Evolutionary conservation across 2,113 vertebrate species (phyloP).

Genomic region (Takifugu bimaculatus): DNA sequence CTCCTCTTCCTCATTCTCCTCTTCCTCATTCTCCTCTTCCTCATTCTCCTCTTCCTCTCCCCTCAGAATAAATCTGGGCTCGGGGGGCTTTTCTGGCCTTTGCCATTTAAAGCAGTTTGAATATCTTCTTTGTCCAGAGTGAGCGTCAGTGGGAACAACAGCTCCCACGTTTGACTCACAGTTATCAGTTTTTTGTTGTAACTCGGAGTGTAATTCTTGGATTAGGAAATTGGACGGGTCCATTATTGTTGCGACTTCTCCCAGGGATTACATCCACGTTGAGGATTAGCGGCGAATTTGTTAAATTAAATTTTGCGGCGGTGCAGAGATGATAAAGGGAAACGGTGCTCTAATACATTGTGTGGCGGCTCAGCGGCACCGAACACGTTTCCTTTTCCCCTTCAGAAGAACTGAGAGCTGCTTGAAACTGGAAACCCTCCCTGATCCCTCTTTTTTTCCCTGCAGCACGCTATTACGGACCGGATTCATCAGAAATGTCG

Average conservation of each 20-base stretch:
- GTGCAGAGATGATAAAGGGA: conserved; percentile 38
- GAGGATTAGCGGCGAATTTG: conserved; percentile 49
- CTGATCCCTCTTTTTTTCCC: conserved; percentile 19
- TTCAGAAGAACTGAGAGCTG: conserved; percentile 17
- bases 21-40: too few species aligned
- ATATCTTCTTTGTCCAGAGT: conserved; percentile 7
- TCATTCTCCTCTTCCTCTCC: background rate
- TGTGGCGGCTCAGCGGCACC: conserved; percentile 31
- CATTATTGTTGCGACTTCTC: conserved; percentile 45
- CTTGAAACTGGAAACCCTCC: conserved; percentile 33
- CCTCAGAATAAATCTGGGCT: background rate
- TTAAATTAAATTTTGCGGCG: conserved; percentile 47
- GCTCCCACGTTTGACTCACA: background rate
- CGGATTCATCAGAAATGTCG: conserved; percentile 38
- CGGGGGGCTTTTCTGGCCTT: too few species aligned
- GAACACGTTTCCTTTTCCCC: conserved; percentile 27
- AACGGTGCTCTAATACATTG: conserved; percentile 14
- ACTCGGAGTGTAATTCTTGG: conserved; percentile 39
- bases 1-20: too few species aligned
- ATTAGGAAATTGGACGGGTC: conserved; percentile 38
- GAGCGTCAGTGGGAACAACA: background rate
- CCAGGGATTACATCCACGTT: conserved; percentile 47
- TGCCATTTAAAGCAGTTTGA: conserved; percentile 3
- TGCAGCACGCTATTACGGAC: conserved; percentile 16
- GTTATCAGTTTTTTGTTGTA: conserved; percentile 19